Evolutionary conservation across 2,888 invertebrate species (phyloP).

Genomic region (Phalera bucephala): DNA sequence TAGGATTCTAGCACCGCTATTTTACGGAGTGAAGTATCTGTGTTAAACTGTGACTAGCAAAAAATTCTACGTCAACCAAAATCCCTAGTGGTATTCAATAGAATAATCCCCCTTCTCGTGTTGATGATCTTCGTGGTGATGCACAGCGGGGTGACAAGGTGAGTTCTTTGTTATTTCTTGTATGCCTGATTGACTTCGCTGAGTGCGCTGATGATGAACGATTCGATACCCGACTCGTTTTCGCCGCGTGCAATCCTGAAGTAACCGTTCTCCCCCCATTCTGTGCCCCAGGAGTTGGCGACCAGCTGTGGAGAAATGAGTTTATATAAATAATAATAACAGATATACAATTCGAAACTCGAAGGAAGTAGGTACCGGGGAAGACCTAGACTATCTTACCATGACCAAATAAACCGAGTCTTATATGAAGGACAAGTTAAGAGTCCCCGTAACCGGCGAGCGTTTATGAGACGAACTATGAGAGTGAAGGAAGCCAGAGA

Average conservation of each 20-base stretch:
- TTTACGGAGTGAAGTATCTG: no score
- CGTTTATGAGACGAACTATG: no score
- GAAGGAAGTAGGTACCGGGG: no score
- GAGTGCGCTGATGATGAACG: constrained; percentile 93
- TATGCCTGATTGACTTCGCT: constrained; percentile 79
- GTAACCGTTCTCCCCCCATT: constrained; percentile 96
- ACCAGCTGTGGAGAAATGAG: constrained; percentile 87
- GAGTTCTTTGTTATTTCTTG: constrained; percentile 59
- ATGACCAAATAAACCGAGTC: no score
- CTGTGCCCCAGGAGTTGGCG: constrained; percentile 96
- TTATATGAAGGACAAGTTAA: no score
- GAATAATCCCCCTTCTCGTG: constrained; percentile 49
- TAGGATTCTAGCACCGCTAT: no score
- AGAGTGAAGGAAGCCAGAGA: no score
- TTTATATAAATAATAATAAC: no score
- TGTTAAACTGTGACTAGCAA: no score
- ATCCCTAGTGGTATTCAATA: constrained; percentile 60
- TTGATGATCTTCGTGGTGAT: constrained; percentile 48
- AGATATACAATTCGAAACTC: no score
- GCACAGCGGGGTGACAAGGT: constrained; percentile 60
- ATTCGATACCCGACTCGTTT: constrained; percentile 95
- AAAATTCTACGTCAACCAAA: constrained; percentile 41
- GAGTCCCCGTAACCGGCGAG: no score
- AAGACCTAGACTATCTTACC: no score
- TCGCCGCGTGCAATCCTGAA: constrained; percentile 93